phyloP scores from a whole-genome alignment of 2,113 vertebrate species.

The Bolborhynchus lineola region DNA sequence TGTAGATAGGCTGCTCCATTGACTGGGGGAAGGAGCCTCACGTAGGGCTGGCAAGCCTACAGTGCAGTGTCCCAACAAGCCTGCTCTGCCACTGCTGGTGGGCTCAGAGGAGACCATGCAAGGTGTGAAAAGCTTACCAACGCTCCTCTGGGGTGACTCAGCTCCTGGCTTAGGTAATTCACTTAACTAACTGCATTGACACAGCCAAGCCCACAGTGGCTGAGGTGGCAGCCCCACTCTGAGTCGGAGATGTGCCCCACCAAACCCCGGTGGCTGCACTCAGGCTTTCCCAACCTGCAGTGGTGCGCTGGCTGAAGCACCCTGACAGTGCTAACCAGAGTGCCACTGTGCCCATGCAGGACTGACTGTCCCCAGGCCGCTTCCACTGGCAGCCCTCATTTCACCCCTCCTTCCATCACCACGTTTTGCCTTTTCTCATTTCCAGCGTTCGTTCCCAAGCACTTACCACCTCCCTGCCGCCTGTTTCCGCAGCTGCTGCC shows the following conservation, averaged over 20 bases:
- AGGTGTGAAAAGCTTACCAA: background rate
- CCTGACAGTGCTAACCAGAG: background rate
- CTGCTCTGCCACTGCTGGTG: background rate
- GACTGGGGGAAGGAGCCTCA: background rate
- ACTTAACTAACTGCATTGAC: background rate
- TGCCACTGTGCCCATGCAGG: background rate
- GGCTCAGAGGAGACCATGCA: background rate
- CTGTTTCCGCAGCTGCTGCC: slow-evolving; percentile 27
- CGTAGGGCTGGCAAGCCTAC: background rate
- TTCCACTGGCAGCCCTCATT: background rate
- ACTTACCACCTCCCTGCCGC: background rate
- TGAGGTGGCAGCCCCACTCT: background rate
- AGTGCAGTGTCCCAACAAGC: background rate
- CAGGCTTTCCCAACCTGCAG: background rate
- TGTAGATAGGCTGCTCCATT: background rate
- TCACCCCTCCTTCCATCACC: background rate
- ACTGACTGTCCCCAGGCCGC: background rate
- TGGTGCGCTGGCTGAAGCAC: background rate
- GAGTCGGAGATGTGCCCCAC: background rate
- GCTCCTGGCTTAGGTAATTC: background rate
- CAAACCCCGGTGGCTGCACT: accelerated
- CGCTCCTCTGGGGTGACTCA: background rate
- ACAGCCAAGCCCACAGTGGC: background rate
- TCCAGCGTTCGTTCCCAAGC: background rate
- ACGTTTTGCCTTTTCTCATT: background rate